Percentiles rank a stretch among this genome's conserved stretches.
Evolutionary conservation across 1,140 invertebrate species (phyloP).

Genomic region (Cataglyphis hispanica): DNA sequence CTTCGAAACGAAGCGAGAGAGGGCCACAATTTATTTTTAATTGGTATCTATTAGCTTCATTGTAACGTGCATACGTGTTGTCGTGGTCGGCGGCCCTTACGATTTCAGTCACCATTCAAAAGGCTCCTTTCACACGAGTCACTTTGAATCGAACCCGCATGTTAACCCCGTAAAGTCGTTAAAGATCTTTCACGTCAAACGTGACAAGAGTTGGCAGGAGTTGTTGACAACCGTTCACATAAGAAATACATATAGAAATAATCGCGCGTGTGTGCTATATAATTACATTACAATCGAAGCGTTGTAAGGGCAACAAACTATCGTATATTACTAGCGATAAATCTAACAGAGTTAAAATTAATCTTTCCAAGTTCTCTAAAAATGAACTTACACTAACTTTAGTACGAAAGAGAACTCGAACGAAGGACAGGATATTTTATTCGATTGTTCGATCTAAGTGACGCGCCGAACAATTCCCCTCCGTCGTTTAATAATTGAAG

Average conservation of each 20-base stretch:
- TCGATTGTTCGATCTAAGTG: constrained; percentile 60
- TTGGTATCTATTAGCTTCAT: constrained; percentile 82
- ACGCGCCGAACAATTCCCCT: constrained; percentile 46
- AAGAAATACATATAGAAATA: constrained; percentile 2
- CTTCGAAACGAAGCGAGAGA: constrained; percentile 60
- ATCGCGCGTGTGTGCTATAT: not conserved
- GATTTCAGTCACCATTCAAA: constrained; percentile 64
- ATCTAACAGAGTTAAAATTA: not conserved
- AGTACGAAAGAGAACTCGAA: not conserved
- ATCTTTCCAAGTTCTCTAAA: not conserved
- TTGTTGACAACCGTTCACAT: constrained; percentile 34
- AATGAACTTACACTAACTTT: not conserved
- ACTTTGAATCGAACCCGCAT: constrained; percentile 70
- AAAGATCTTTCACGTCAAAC: constrained; percentile 63
- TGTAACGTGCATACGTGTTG: constrained; percentile 72
- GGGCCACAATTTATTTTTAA: constrained; percentile 76
- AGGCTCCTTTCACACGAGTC: constrained; percentile 56
- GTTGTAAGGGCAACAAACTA: constrained; percentile 11
- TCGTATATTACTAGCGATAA: not conserved
- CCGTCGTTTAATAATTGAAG: constrained; percentile 62
- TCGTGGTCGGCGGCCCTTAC: constrained; percentile 41
- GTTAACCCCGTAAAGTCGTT: constrained; percentile 65
- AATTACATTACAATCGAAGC: constrained; percentile 22
- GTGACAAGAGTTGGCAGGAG: constrained; percentile 2
- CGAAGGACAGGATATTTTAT: constrained; percentile 12